Evolutionary conservation across 2,888 invertebrate species (phyloP).

Genomic region (Molorchus minor): DNA sequence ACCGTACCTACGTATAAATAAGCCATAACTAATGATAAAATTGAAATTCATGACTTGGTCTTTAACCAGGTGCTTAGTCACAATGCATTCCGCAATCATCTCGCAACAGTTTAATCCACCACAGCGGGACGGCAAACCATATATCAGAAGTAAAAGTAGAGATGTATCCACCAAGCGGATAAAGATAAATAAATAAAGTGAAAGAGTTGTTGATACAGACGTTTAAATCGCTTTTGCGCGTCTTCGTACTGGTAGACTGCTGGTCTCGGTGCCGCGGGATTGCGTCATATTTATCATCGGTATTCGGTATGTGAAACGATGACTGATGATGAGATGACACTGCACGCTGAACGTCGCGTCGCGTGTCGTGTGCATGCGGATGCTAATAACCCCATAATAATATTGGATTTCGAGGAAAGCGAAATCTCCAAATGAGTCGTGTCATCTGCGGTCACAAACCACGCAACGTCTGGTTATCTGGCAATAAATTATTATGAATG

Average conservation of each 20-base stretch:
- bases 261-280: conserved; percentile 5
- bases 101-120: conserved; percentile 10
- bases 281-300: conserved; percentile 14
- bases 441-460: conserved; percentile 14
- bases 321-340: too few relatives aligned
- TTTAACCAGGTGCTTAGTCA: neutral
- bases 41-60: too few relatives aligned
- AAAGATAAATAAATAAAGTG: conserved; percentile 12
- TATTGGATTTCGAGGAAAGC: conserved; percentile 23
- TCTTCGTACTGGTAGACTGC: conserved; percentile 12
- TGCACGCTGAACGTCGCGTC: too few relatives aligned
- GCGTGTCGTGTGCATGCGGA: conserved; percentile 11
- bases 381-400: conserved; percentile 27
- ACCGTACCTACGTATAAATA: too few relatives aligned
- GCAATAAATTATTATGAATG: conserved; percentile 11
- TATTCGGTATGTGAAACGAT: conserved; percentile 5
- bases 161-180: neutral
- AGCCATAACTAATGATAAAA: too few relatives aligned
- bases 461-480: conserved; percentile 2
- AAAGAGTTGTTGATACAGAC: conserved; percentile 12
- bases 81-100: conserved; percentile 5
- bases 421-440: conserved; percentile 22
- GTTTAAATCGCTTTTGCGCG: conserved; percentile 1
- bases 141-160: conserved; percentile 7
- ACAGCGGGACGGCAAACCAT: conserved; percentile 1